phyloP scores from a whole-genome alignment of 92 coral and sea anemone species.

The Actinostola sp. region DNA sequence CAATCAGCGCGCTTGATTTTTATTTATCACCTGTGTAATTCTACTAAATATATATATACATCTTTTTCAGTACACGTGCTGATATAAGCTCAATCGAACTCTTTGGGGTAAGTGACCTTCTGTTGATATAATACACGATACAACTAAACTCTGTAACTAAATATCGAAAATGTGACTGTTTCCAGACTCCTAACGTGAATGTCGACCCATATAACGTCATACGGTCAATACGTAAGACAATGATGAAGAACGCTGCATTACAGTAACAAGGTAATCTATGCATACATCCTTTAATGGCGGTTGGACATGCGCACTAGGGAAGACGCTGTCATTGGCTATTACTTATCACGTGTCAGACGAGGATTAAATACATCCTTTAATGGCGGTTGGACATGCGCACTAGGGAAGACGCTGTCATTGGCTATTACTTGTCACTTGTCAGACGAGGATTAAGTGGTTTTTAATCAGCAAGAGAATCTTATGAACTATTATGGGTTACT shows the following conservation, averaged over 20 bases:
- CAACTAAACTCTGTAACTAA: not conserved
- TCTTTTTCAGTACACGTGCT: constrained; percentile 61
- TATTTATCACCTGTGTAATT: not conserved
- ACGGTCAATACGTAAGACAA: constrained; percentile 46
- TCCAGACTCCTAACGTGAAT: constrained; percentile 69
- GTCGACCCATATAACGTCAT: constrained; percentile 68
- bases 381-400: too few species aligned
- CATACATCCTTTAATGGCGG: not conserved
- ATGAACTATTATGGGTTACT: too few species aligned
- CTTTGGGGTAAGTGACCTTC: constrained; percentile 87
- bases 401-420: too few species aligned
- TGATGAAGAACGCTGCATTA: constrained; percentile 32
- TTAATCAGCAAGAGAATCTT: too few species aligned
- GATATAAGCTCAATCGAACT: constrained; percentile 90
- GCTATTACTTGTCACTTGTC: too few species aligned
- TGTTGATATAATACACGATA: not conserved
- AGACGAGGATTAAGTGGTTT: too few species aligned
- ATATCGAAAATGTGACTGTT: not conserved
- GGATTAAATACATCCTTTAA: too few species aligned
- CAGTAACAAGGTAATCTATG: constrained; percentile 3
- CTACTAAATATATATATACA: not conserved
- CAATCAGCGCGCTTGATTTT: not conserved
- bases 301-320: too few species aligned
- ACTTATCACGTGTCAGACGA: too few species aligned
- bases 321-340: too few species aligned